Conservation (phyloP, 1,140 invertebrate species). For the Tetragonula clypearis region DNA sequence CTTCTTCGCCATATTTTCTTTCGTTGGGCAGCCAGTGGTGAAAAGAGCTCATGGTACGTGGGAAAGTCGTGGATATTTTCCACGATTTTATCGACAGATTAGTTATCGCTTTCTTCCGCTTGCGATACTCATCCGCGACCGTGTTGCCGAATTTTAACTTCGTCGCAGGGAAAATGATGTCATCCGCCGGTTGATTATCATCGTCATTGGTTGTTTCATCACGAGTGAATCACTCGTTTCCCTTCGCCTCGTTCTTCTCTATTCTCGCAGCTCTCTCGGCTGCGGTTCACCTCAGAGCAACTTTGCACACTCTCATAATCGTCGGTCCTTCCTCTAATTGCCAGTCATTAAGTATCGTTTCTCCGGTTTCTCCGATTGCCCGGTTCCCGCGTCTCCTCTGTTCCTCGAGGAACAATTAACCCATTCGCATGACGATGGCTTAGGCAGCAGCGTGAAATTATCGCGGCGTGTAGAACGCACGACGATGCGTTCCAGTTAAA, state of each 20-base stretch:
- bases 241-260: constrained; percentile 40
- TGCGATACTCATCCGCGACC: not conserved
- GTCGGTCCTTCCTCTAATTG: not conserved
- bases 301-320: constrained; percentile 1
- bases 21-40: too few species aligned
- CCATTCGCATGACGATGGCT: too few species aligned
- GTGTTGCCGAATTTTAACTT: constrained; percentile 51
- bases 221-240: constrained; percentile 56
- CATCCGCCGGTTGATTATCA: constrained; percentile 24
- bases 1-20: not conserved
- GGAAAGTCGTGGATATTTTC: not conserved
- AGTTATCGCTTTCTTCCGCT: not conserved
- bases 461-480: too few species aligned
- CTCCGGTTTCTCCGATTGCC: not conserved
- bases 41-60: not conserved
- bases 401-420: not conserved
- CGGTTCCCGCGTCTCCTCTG: too few species aligned
- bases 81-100: not conserved
- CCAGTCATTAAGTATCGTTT: not conserved
- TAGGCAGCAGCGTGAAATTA: too few species aligned
- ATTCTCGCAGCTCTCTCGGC: not conserved
- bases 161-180: constrained; percentile 49
- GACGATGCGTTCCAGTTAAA: too few species aligned
- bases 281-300: constrained; percentile 21
- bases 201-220: constrained; percentile 38